Conservation (phyloP, 2,797 vertebrate genomes). For the Pygocentrus nattereri region DNA sequence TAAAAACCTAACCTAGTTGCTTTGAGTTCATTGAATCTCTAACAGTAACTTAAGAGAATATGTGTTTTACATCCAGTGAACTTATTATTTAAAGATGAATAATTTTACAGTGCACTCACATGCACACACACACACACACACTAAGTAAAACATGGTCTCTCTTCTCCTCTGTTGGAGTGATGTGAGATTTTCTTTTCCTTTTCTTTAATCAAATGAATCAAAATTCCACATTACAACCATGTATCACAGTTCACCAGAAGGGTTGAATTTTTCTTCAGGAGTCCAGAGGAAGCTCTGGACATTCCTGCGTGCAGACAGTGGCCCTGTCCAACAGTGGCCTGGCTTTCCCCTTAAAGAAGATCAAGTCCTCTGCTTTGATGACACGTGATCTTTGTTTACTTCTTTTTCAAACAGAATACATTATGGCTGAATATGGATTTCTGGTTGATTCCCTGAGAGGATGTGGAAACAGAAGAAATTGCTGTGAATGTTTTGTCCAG, state of each 20-base stretch:
- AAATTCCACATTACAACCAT: conserved; percentile 41
- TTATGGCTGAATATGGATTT: conserved; percentile 8
- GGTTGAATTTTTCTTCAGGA: conserved; percentile 24
- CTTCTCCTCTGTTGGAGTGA: conserved; percentile 40
- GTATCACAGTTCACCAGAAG: conserved; percentile 53
- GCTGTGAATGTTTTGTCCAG: background rate
- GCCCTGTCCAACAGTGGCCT: background rate
- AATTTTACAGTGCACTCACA: too few relatives aligned
- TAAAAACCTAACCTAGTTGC: too few relatives aligned
- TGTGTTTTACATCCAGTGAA: too few relatives aligned
- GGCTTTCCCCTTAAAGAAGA: background rate
- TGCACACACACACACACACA: too few relatives aligned
- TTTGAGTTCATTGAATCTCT: too few relatives aligned
- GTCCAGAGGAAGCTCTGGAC: background rate
- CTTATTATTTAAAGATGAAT: too few relatives aligned
- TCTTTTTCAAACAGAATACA: conserved; percentile 25
- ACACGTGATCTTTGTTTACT: conserved; percentile 17
- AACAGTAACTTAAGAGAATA: too few relatives aligned
- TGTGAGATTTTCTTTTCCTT: conserved; percentile 54
- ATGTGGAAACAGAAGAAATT: conserved; percentile 8
- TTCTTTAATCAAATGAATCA: conserved; percentile 45
- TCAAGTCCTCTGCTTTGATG: background rate
- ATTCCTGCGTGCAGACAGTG: background rate
- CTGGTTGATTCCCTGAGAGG: background rate
- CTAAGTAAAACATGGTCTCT: conserved; percentile 19